Conservation (phyloP, 2,113 vertebrate genomes). For the Proteles cristata region DNA sequence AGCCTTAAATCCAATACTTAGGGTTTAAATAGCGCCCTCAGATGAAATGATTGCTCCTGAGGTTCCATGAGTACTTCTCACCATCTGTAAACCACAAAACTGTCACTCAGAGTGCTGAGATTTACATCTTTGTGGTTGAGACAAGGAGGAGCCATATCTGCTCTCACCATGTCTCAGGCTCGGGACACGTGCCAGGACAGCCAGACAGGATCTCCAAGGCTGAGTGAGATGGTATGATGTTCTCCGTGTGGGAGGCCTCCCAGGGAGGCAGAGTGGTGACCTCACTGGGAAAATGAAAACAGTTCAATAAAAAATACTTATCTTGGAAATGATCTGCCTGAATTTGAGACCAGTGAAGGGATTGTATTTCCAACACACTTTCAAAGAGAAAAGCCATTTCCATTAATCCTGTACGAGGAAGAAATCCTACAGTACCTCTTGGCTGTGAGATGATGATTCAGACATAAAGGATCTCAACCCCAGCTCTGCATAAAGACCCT, state of each 20-base stretch:
- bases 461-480: not conserved
- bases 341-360: slow-evolving; percentile 47
- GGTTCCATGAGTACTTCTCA: not conserved
- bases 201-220: slow-evolving; percentile 70
- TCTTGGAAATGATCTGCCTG: slow-evolving; percentile 72
- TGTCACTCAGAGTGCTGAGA: slow-evolving; percentile 27
- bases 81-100: slow-evolving; percentile 59
- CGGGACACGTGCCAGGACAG: slow-evolving; percentile 19
- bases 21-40: not conserved
- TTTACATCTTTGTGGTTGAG: slow-evolving; percentile 64
- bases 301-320: slow-evolving; percentile 59
- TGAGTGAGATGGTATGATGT: slow-evolving; percentile 49
- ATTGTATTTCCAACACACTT: slow-evolving; percentile 69
- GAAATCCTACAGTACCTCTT: not conserved
- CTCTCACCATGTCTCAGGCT: slow-evolving; percentile 49
- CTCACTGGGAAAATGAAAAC: slow-evolving; percentile 75
- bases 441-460: not conserved
- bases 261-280: slow-evolving; percentile 42
- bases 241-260: slow-evolving; percentile 65
- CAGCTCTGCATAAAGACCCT: not conserved
- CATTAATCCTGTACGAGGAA: not conserved
- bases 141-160: slow-evolving; percentile 58
- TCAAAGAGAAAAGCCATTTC: slow-evolving; percentile 53
- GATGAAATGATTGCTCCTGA: not conserved
- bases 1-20: not conserved